Evolutionary conservation across 2,888 invertebrate genomes (phyloP).

Genomic region (Blastobasis adustella): DNA sequence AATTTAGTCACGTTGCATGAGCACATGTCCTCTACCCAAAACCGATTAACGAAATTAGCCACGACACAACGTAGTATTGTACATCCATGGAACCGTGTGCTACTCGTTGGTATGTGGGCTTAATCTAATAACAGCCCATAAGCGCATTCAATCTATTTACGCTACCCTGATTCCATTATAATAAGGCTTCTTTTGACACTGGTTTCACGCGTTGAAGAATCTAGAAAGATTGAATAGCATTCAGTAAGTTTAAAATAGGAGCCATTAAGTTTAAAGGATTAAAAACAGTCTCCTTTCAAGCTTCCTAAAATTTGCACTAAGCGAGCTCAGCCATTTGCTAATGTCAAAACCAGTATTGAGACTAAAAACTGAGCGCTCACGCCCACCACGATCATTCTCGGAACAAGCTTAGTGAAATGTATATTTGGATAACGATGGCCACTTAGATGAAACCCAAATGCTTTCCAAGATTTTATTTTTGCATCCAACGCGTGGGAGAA

Average conservation of each 20-base stretch:
- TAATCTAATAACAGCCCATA: slow-evolving; percentile 55
- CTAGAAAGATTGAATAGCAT: not conserved
- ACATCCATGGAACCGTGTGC: slow-evolving; percentile 16
- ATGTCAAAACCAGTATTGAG: not conserved
- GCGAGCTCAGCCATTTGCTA: not conserved
- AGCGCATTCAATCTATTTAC: slow-evolving; percentile 39
- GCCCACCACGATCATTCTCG: not conserved
- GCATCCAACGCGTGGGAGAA: no score
- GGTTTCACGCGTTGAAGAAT: slow-evolving; percentile 20
- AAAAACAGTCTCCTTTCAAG: not conserved
- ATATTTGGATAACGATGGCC: not conserved
- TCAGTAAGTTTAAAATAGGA: not conserved
- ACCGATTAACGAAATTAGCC: slow-evolving; percentile 10
- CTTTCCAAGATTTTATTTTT: no score
- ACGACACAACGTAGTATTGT: not conserved
- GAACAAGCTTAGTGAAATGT: not conserved
- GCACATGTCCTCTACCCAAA: slow-evolving; percentile 9
- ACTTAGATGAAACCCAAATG: not conserved
- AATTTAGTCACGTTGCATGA: not conserved
- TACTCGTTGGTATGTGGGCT: slow-evolving; percentile 18
- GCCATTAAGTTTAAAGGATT: not conserved
- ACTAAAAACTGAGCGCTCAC: not conserved
- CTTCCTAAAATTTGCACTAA: not conserved
- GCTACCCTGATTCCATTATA: slow-evolving; percentile 30
- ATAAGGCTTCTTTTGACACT: slow-evolving; percentile 43